These are phyloP conservation scores for Lepidocolaptes lacrymiger DNA, from an alignment of 2,797 vertebrate genomes.

Conservation along the genomic window DNA sequence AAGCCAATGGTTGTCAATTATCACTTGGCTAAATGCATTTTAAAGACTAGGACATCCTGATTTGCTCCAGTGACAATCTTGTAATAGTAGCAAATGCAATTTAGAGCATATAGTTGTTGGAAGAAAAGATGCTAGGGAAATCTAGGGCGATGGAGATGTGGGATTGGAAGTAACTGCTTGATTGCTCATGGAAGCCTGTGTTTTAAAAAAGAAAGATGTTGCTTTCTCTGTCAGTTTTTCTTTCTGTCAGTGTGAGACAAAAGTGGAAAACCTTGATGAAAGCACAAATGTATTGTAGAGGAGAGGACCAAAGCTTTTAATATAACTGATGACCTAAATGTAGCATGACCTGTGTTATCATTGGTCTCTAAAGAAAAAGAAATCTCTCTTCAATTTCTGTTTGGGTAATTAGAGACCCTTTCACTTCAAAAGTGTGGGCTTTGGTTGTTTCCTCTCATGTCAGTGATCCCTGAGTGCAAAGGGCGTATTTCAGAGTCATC, in stretches of 20 bases:
- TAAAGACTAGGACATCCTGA: constrained; percentile 4
- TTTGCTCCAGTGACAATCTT: not conserved
- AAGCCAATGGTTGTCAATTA: not conserved
- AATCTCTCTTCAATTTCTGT: not conserved
- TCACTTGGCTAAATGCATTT: constrained; percentile 8
- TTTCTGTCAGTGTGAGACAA: not conserved
- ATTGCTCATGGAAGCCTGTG: not conserved
- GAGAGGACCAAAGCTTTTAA: not conserved
- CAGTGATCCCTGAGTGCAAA: not conserved
- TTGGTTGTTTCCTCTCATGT: not conserved
- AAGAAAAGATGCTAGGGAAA: not conserved
- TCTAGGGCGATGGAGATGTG: not conserved
- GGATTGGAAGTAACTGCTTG: not conserved
- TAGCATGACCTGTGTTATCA: not conserved
- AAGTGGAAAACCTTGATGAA: not conserved
- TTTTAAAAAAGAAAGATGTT: not conserved
- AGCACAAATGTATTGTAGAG: not conserved
- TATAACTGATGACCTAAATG: not conserved
- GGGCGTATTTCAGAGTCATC: not conserved
- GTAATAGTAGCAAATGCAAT: not conserved
- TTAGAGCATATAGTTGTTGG: not conserved
- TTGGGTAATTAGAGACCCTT: not conserved
- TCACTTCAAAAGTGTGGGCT: not conserved
- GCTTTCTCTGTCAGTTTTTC: not conserved
- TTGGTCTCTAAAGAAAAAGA: not conserved